Base-by-base conservation (phyloP, 2,113 vertebrate species). In the Passerina amoena region DNA sequence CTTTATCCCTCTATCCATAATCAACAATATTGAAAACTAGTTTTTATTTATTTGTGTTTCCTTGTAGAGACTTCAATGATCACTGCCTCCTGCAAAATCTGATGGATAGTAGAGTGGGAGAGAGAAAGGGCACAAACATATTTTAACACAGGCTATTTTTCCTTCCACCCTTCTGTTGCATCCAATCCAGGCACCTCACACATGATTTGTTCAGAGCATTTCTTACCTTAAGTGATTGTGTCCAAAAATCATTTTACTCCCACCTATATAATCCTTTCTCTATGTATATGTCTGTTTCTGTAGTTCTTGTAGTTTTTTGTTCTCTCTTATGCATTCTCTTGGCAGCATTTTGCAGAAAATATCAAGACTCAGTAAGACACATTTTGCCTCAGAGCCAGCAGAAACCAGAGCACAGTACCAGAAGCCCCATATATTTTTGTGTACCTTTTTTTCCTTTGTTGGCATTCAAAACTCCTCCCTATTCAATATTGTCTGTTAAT, bases 101-200 rank as follows among this genome's bases (percentile, higher is more conserved):
- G 56, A 35, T 31, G 11, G 40, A 45, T 5, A 42, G 14, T 5
- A 40, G 8, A 80, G 35, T 17, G 13, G 12, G 17, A 81, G n/a
- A 45, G 11, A 30, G 23, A 83, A 91, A 83, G 4, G 6, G 1
- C 19, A 37, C 16, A 80, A 64, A 66, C 0, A 0, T 37, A 15
- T 47, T 53, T 57, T n/a, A 14, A 37, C 3, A 61, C 7, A 63
- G 14, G 7, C 10, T 73, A 23, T 89, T 69, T 69, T 8, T 35
- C 16, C 27, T 91, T 88, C 77, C 30, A 84, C 8, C 30, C 7
- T 86, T 17, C 23, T 82, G 19, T 8, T 2, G 0, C 0, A 0
- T 77, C 18, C 42, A 68, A 5, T 65, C 8, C 11, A 33, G 21
- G 23, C 12, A 3, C 57, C 50, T 83, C 6, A 3, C 23, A 61